Base-by-base conservation (phyloP, 2,888 invertebrate species). In the Vannuccia rotundouncinata region DNA sequence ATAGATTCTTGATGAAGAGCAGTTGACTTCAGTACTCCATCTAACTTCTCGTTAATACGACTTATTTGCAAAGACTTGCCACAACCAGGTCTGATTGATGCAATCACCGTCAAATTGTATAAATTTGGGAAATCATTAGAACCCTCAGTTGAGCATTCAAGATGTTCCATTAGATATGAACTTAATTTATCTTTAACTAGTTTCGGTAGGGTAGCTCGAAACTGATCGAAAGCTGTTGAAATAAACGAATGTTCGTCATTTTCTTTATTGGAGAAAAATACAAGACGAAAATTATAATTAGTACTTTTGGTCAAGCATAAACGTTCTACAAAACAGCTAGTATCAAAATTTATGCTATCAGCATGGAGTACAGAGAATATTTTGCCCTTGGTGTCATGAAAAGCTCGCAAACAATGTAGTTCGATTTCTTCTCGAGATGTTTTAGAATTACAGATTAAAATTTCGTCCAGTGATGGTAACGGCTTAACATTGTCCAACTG, bases 1-100 rank as follows among this genome's bases (percentile, higher is more conserved):
- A 66, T 66, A 22, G 2, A n/a, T 66, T 66, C 66, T 22, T 66
- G 66, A 27, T 66, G 66, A n/a, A 66, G 66, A 66, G 66, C 13
- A 22, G 13, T 66, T 66, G 66, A 66, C 66, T 66, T 66, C 2
- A 66, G 25, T 2, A 66, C 5, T 5, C 66, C 66, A 22, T 13
- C 5, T 22, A 13, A 22, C 66, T 5, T 13, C 25, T 66, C 66
- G 25, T 2, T 22, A n/a, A 66, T 66, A 27, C 66, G 66, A 2
- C 25, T 66, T 66, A 22, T 27, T 22, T 22, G 2, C 25, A 66
- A 22, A n/a, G 66, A 66, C 22, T 66, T 66, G 13, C 66, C 66
- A 5, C 25, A 5, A 5, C 66, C 66, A 2, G 66, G 66, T 2
- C 22, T 5, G 25, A 27, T 13, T 22, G 66, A 66, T 66, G 66